Conservation (phyloP, 2,797 vertebrate species). For the Lerista edwardsae region DNA sequence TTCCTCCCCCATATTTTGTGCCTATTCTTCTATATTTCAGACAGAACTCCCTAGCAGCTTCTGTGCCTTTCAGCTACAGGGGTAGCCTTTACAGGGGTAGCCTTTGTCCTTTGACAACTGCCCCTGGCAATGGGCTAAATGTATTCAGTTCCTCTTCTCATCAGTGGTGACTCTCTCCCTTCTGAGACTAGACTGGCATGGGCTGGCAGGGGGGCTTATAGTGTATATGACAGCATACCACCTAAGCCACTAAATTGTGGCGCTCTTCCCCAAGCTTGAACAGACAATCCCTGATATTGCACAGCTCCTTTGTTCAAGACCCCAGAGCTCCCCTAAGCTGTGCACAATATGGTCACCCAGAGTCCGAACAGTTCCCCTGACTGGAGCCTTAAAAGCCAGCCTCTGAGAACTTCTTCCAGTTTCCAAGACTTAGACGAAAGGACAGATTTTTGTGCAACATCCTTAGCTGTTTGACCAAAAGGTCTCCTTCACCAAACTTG, state of each 20-base stretch:
- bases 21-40: too few relatives aligned
- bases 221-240: neutral
- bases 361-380: neutral
- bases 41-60: too few relatives aligned
- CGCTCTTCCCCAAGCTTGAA: neutral
- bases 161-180: too few relatives aligned
- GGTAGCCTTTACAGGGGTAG: too few relatives aligned
- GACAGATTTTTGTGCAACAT: neutral
- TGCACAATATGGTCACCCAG: neutral
- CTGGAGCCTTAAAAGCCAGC: neutral
- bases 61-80: too few relatives aligned
- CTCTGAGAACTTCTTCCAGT: too few relatives aligned
- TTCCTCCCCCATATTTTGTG: too few relatives aligned
- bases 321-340: neutral
- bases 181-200: too few relatives aligned
- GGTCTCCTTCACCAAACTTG: neutral
- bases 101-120: too few relatives aligned
- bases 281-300: neutral
- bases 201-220: too few relatives aligned
- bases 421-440: neutral
- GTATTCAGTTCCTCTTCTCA: too few relatives aligned
- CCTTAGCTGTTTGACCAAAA: neutral
- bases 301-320: neutral
- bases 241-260: neutral
- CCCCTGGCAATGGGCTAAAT: too few relatives aligned